phyloP scores from a whole-genome alignment of 2,888 invertebrate species.

The Tinea trinotella region DNA sequence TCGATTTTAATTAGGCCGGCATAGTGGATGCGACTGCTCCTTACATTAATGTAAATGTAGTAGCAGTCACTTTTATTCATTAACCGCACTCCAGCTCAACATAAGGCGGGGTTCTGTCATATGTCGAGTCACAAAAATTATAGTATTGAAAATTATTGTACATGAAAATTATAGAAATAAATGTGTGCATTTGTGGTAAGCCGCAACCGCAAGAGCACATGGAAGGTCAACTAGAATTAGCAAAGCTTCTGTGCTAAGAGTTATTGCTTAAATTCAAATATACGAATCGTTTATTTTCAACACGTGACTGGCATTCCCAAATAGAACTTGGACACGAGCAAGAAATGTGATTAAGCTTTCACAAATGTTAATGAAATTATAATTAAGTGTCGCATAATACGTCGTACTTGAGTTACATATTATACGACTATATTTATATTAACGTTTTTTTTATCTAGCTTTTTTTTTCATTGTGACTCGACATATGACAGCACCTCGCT shows the following conservation, averaged over 20 bases:
- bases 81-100: too few species aligned
- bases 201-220: neutral
- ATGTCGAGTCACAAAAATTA: too few species aligned
- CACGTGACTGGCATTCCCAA: conserved; percentile 5
- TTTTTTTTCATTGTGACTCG: too few species aligned
- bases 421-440: too few species aligned
- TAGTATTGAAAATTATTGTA: too few species aligned
- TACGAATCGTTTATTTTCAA: conserved; percentile 13
- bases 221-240: conserved; percentile 8
- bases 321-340: neutral
- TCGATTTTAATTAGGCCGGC: too few species aligned
- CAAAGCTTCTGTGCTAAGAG: conserved; percentile 13
- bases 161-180: conserved; percentile 5
- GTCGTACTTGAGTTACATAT: neutral
- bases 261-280: conserved; percentile 11
- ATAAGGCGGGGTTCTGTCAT: too few species aligned
- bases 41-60: too few species aligned
- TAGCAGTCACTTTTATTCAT: too few species aligned
- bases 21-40: too few species aligned
- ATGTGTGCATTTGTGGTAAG: conserved; percentile 6
- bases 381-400: neutral
- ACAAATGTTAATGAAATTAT: conserved; percentile 6
- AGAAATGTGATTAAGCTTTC: conserved; percentile 4
- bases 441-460: too few species aligned
- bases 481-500: too few species aligned